A percentile compares a stretch with the other conserved stretches of the same genome.
Evolutionary conservation across 35 echinoderm and acorn worm genomes (phyloP).

Genomic region (Patiria miniata): DNA sequence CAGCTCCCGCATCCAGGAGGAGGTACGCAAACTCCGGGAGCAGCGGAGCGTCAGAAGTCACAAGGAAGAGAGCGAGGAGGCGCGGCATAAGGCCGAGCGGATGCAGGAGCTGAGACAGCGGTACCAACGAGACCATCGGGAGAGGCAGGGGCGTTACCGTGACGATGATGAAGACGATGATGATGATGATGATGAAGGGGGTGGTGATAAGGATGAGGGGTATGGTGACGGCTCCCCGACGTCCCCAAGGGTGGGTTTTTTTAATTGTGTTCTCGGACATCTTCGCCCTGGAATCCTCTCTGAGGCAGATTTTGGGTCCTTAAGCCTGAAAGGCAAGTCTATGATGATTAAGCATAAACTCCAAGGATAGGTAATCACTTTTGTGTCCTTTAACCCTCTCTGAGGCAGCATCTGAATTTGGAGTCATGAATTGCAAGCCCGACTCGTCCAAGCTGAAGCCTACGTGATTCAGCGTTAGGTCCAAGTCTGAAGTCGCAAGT

Average conservation of each 20-base stretch:
- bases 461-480: too few relatives aligned
- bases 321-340: too few relatives aligned
- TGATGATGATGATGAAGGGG: constrained; percentile 31
- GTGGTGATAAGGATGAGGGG: constrained; percentile 16
- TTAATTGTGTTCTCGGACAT: not conserved
- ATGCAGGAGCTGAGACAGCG: constrained; percentile 73
- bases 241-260: not conserved
- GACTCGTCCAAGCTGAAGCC: too few relatives aligned
- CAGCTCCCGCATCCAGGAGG: constrained; percentile 48
- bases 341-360: too few relatives aligned
- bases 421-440: too few relatives aligned
- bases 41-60: constrained; percentile 28
- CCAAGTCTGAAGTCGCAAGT: too few relatives aligned
- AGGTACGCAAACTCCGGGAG: constrained; percentile 33
- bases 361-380: too few relatives aligned
- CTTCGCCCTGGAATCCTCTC: too few relatives aligned
- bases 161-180: constrained; percentile 52
- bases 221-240: constrained; percentile 9
- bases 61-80: constrained; percentile 61
- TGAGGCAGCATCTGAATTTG: too few relatives aligned
- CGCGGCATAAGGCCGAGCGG: constrained; percentile 60
- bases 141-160: constrained; percentile 51
- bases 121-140: constrained; percentile 67
- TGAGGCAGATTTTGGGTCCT: too few relatives aligned
- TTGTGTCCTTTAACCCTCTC: too few relatives aligned